Evolutionary conservation across 2,797 vertebrate species (phyloP), one percentile per base, ranked within the genome.

Genomic region (Sebastes elongatus): DNA sequence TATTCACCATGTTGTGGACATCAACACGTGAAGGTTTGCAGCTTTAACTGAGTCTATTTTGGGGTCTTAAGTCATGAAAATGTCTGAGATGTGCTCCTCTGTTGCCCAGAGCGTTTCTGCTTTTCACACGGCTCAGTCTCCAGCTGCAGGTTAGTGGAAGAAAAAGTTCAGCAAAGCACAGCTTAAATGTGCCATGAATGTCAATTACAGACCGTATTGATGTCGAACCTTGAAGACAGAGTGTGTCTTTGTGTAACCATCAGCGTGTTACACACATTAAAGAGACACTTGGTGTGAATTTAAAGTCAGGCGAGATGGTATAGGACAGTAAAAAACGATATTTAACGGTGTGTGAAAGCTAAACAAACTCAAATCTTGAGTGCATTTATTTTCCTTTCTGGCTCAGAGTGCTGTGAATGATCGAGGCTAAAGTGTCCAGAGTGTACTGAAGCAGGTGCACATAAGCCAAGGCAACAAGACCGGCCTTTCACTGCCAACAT

Each of bases 381-480:
- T n/a, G 57, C 33, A 49, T 78, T 55, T 55, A 13, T 80, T 35
- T 82, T 38, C 20, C 6, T 76, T 42, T 53, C 42, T 33, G 32
- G 49, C 28, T 63, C 33, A 0, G 42, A 28, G 55, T 7, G 35
- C 70, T 70, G 80, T 82, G 74, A 87, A 85, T 79, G 82, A 74
- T 76, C 10, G 74, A 82, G 69, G 46, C 71, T 25, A 33, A 62
- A 72, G 87, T 69, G 84, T 76, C 59, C 74, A 20, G 59, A 52
- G 74, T 75, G 78, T 78, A 71, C 74, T 61, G 69, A 74, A 90
- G 92, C 93, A 94, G 91, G 93, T 94, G 91, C 90, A 91, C 79
- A 32, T 71, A 72, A 88, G 64, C 81, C 78, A 74, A 46, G 70
- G 89, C 84, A 91, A 92, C 90, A 90, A 88, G 79, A 85, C 81